phyloP scores from a whole-genome alignment of 2,113 vertebrate species.

The Ammospiza nelsoni region DNA sequence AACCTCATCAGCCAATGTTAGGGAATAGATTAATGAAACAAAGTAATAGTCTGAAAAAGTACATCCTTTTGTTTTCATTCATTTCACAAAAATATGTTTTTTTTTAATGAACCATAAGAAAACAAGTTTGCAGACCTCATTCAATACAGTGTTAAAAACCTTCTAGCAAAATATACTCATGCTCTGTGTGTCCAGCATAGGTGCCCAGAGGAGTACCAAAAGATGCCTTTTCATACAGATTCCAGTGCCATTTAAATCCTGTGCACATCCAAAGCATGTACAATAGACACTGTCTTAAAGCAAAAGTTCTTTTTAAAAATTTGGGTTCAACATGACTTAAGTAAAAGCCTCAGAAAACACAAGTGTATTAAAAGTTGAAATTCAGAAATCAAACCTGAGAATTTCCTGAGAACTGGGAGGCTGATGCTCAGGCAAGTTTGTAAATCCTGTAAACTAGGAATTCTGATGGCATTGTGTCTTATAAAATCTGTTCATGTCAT shows the following conservation, averaged over 20 bases:
- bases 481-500: background rate
- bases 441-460: background rate
- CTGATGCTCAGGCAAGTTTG: background rate
- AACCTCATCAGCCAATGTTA: fast-evolving
- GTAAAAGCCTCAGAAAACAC: background rate
- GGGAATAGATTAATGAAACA: background rate
- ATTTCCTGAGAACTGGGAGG: background rate
- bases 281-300: background rate
- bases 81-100: background rate
- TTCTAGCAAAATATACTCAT: background rate
- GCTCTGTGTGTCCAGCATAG: background rate
- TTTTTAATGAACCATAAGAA: background rate
- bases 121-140: background rate
- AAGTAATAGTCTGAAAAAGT: background rate
- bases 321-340: background rate
- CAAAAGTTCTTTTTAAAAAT: background rate
- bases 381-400: background rate
- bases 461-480: background rate
- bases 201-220: background rate
- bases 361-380: background rate
- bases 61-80: background rate
- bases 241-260: background rate
- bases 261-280: background rate
- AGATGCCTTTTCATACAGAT: background rate
- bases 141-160: background rate